Conservation (phyloP, 2,797 vertebrate species). For the Rousettus madagascariensis region DNA sequence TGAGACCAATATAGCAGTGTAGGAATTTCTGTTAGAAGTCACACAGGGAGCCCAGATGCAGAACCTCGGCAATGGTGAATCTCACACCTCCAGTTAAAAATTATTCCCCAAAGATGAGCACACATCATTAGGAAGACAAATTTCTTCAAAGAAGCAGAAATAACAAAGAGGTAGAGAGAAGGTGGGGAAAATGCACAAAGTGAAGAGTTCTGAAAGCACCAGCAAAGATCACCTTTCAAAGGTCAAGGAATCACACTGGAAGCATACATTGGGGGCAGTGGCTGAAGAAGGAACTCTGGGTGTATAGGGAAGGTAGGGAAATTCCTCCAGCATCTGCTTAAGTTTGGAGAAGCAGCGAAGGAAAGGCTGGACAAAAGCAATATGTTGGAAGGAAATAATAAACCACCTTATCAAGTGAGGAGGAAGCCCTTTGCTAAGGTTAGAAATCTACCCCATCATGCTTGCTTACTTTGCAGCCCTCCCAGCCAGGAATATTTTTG, state of each 20-base stretch:
- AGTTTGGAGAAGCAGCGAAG: neutral
- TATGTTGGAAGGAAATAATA: neutral
- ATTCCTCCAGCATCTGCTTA: neutral
- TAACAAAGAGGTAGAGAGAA: neutral
- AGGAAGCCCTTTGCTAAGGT: neutral
- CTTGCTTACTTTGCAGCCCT: neutral
- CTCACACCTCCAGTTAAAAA: neutral
- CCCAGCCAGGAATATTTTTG: neutral
- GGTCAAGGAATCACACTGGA: neutral
- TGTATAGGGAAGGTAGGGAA: fast-evolving
- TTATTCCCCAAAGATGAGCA: neutral
- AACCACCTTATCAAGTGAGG: neutral
- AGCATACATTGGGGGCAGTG: fast-evolving
- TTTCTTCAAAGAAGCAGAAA: neutral
- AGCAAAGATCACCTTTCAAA: neutral
- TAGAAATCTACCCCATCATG: neutral
- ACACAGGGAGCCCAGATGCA: neutral
- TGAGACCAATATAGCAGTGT: neutral
- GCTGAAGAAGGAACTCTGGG: neutral
- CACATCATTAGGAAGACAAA: neutral
- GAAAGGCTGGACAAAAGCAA: neutral
- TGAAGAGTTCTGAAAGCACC: neutral
- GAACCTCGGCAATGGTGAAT: neutral
- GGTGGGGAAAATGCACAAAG: neutral
- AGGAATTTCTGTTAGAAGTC: neutral